Evolutionary conservation across 2,113 vertebrate species (phyloP), one percentile per base, ranked within the genome.

Genomic region (Urocitellus parryii): DNA sequence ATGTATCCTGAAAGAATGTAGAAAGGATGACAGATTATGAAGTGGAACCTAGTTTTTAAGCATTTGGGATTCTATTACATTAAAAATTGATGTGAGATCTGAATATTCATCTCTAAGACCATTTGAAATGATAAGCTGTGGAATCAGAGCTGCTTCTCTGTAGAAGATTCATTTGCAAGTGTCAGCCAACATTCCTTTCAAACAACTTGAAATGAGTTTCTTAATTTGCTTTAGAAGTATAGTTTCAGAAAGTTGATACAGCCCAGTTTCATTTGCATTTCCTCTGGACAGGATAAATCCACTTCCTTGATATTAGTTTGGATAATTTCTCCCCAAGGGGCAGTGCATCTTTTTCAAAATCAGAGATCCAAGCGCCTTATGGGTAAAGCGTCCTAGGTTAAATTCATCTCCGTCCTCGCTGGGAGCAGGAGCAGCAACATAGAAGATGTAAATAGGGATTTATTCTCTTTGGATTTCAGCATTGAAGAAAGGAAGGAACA

Each of bases 21-120:
- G 82, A 96, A 73, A 89, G 91, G 87, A 97, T 96, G 96, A 94
- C 93, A 93, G 82, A 88, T 90, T 96, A 77, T 92, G 90, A 97
- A 95, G 76, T 91, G 37, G 81, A 92, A 88, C 29, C 90, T 85
- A 97, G 91, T 97, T 98, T 97, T 96, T 94, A 94, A 97, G 96
- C 90, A 95, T 95, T 96, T 68, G 94, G 82, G 88, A 96, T 95
- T 95, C 90, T 96, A 72, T 91, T 76, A 84, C 95, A 91, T 97
- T 96, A 96, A 96, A 94, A 90, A 96, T 93, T 94, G 70, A 93
- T 96, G 51, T 80, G 51, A 51, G 67, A 79, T 94, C 88, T 97
- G 95, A 97, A 97, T 96, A 97, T 96, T 97, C 95, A 97, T 95
- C 58, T 96, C 63, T 42, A 67, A 87, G 81, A 93, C 73, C 88